Evolutionary conservation across 2,888 invertebrate species (phyloP).

Genomic region (Pheosia tremula): DNA sequence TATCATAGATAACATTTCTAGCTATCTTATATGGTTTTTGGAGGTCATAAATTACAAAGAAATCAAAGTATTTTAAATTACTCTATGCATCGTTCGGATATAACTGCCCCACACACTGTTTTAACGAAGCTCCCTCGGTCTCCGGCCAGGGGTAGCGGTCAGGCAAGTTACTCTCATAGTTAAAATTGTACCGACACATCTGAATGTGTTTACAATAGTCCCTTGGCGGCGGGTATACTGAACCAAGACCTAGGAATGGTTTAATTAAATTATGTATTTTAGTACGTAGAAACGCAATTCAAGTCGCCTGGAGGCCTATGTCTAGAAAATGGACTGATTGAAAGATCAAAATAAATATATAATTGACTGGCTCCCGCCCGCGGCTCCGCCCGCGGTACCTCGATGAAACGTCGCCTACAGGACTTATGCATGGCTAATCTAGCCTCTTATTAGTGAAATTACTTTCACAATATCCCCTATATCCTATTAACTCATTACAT

Average conservation of each 20-base stretch:
- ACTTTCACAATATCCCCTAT: too few relatives aligned
- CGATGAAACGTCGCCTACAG: too few relatives aligned
- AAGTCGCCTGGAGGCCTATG: too few relatives aligned
- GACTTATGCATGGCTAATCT: too few relatives aligned
- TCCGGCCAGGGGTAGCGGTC: slow-evolving; percentile 45
- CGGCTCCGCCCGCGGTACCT: too few relatives aligned
- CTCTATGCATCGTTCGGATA: slow-evolving; percentile 16
- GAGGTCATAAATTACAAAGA: neutral
- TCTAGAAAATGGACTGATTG: too few relatives aligned
- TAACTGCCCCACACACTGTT: slow-evolving; percentile 17
- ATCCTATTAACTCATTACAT: too few relatives aligned
- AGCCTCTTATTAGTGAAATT: too few relatives aligned
- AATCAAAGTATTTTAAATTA: neutral
- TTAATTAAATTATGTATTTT: too few relatives aligned
- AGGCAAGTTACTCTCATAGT: slow-evolving; percentile 40
- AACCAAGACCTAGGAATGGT: slow-evolving; percentile 75
- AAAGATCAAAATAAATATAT: too few relatives aligned
- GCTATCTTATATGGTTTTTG: neutral
- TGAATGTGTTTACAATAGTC: slow-evolving; percentile 80
- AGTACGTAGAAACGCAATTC: too few relatives aligned
- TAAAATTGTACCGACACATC: slow-evolving; percentile 53
- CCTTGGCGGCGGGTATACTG: slow-evolving; percentile 85
- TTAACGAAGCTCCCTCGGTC: slow-evolving; percentile 26
- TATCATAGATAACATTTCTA: neutral
- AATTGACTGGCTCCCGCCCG: too few relatives aligned